These are phyloP conservation scores for Xestia c-nigrum DNA, from an alignment of 2,888 invertebrate genomes.

Conservation along the genomic window DNA sequence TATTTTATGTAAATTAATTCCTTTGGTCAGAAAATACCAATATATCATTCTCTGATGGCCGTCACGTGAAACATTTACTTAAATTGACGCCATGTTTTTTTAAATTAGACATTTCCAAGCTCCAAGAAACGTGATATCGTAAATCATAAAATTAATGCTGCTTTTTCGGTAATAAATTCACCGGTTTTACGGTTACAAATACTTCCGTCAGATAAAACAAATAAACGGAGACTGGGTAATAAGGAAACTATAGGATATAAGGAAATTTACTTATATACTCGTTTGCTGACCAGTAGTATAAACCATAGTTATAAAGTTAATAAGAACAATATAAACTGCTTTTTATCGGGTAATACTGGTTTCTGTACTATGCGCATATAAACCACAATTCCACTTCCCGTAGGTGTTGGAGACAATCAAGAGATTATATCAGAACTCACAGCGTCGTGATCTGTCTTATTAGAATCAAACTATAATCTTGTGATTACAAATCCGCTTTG, in stretches of 20 bases:
- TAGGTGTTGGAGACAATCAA: conserved; percentile 38
- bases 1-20: conserved; percentile 23
- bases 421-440: conserved; percentile 14
- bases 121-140: conserved; percentile 25
- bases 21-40: conserved; percentile 12
- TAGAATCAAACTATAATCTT: neutral
- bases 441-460: conserved; percentile 1
- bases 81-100: conserved; percentile 30
- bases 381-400: conserved; percentile 4
- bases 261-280: conserved; percentile 49
- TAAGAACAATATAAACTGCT: conserved; percentile 41
- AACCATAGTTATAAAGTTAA: conserved; percentile 48
- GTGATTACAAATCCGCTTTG: neutral
- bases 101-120: conserved; percentile 29
- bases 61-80: conserved; percentile 26
- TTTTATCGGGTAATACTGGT: conserved; percentile 32
- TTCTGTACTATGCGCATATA: conserved; percentile 6
- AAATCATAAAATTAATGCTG: conserved; percentile 43
- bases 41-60: conserved; percentile 19
- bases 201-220: conserved; percentile 56
- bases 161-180: conserved; percentile 53
- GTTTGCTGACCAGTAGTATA: conserved; percentile 46
- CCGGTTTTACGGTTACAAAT: conserved; percentile 45
- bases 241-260: conserved; percentile 55
- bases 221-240: conserved; percentile 39